Conservation (phyloP, 2,888 invertebrate species). For the Corbicula japonica region DNA sequence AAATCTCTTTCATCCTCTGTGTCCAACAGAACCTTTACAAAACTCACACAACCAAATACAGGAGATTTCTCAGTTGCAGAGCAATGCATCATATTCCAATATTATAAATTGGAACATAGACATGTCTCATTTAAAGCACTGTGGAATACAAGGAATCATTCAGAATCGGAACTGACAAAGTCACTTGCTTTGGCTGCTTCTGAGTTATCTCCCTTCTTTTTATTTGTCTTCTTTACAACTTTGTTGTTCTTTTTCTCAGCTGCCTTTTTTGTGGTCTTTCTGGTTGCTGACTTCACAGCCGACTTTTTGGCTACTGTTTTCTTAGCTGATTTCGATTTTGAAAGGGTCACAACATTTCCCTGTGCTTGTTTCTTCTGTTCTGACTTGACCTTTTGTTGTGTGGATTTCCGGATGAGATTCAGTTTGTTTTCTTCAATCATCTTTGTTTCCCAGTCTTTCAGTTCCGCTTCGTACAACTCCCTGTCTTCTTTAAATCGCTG, state of each 20-base stretch:
- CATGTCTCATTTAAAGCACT: no score
- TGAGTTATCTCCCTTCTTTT: no score
- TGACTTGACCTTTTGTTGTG: slow-evolving; percentile 10
- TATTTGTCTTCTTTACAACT: no score
- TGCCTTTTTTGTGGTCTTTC: not conserved
- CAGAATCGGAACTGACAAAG: no score
- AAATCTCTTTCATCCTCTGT: no score
- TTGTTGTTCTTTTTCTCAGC: not conserved
- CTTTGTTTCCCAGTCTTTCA: slow-evolving; percentile 27
- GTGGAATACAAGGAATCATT: no score
- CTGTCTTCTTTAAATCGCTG: slow-evolving; percentile 1
- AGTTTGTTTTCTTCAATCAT: slow-evolving; percentile 27
- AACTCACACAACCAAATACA: no score
- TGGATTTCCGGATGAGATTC: slow-evolving; percentile 33
- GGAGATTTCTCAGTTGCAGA: no score
- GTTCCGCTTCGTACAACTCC: slow-evolving; percentile 15
- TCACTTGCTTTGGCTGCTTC: no score
- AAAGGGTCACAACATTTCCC: not conserved
- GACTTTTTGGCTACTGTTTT: not conserved
- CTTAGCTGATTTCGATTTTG: not conserved
- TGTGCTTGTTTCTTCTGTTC: not conserved
- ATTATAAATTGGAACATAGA: no score
- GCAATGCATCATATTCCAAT: no score
- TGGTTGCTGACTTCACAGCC: not conserved
- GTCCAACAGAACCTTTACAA: no score